A percentile compares a stretch with the other conserved stretches of the same genome.
These are phyloP conservation scores for Oreochromis niloticus DNA, from an alignment of 2,113 vertebrate species.

Conservation along the genomic window DNA sequence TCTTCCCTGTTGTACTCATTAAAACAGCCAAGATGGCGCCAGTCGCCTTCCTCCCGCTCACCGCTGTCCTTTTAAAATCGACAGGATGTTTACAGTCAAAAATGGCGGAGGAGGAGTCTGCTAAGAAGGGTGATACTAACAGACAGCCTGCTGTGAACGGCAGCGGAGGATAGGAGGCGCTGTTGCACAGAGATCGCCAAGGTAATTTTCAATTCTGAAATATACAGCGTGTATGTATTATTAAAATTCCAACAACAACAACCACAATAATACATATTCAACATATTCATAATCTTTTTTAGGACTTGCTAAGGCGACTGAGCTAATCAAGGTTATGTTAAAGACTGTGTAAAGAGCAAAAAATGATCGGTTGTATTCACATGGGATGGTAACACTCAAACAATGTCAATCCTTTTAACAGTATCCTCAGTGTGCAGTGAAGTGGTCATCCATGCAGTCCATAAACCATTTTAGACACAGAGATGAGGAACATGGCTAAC, in stretches of 20 bases:
- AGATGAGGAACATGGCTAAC: constrained; percentile 11
- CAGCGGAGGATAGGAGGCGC: constrained; percentile 10
- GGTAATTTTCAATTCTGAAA: neutral
- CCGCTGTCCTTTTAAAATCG: constrained; percentile 73
- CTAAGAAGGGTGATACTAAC: neutral
- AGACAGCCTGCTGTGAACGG: neutral
- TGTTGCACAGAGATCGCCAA: neutral
- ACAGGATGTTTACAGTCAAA: constrained; percentile 80
- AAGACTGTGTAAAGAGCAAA: neutral
- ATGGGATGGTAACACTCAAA: neutral
- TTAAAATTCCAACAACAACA: neutral
- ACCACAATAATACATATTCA: neutral
- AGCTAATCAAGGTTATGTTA: neutral
- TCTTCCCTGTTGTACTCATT: constrained; percentile 74
- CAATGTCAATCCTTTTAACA: neutral
- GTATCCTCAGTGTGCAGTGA: neutral
- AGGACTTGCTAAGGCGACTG: neutral
- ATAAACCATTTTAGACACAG: constrained; percentile 19
- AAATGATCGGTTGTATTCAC: neutral
- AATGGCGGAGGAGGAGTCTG: constrained; percentile 64
- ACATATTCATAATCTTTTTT: neutral
- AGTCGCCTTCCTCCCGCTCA: constrained; percentile 75
- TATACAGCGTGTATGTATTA: neutral
- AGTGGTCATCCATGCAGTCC: neutral
- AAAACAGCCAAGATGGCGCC: constrained; percentile 79